A percentile compares a stretch with the other conserved stretches of the same genome.
Evolutionary conservation across 2,797 vertebrate species (phyloP).

Genomic region (Silurus aristotelis): DNA sequence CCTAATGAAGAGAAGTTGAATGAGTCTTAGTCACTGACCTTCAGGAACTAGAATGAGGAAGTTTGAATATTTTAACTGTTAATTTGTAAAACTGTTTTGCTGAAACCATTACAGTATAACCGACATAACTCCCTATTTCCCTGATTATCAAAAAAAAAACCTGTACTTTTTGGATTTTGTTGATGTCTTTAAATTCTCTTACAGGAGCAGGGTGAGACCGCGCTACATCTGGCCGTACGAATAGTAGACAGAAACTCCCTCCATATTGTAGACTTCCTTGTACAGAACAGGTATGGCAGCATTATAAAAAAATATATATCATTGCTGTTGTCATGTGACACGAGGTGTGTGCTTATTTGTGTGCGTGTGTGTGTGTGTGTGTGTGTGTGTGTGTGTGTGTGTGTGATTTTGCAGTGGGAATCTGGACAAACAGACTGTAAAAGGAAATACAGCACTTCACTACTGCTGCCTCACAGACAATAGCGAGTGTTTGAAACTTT

Average conservation of each 20-base stretch:
- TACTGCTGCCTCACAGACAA: constrained; percentile 96
- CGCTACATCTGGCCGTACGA: constrained; percentile 90
- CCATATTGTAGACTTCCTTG: constrained; percentile 94
- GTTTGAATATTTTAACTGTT: neutral
- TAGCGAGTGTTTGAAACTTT: constrained; percentile 93
- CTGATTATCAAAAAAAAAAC: neutral
- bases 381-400: constrained; percentile 26
- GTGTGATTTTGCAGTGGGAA: constrained; percentile 75
- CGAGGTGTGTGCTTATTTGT: constrained; percentile 11
- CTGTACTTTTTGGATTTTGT: neutral
- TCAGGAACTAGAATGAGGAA: neutral
- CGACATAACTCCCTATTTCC: too few relatives aligned
- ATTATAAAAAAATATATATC: neutral
- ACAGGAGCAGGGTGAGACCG: constrained; percentile 91
- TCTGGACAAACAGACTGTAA: constrained; percentile 88
- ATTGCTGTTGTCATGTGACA: neutral
- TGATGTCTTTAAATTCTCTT: neutral
- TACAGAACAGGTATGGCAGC: constrained; percentile 88
- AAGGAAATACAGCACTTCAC: constrained; percentile 91
- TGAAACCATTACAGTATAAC: too few relatives aligned
- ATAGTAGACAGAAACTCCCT: constrained; percentile 94
- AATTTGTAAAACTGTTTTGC: neutral
- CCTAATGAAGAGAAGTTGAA: neutral
- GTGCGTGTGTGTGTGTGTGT: constrained; percentile 46
- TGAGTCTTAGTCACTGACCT: neutral